A percentile compares a stretch with the other conserved stretches of the same genome.
phyloP scores from a whole-genome alignment of 2,888 invertebrate species.

The Zaprionus lineosus region DNA sequence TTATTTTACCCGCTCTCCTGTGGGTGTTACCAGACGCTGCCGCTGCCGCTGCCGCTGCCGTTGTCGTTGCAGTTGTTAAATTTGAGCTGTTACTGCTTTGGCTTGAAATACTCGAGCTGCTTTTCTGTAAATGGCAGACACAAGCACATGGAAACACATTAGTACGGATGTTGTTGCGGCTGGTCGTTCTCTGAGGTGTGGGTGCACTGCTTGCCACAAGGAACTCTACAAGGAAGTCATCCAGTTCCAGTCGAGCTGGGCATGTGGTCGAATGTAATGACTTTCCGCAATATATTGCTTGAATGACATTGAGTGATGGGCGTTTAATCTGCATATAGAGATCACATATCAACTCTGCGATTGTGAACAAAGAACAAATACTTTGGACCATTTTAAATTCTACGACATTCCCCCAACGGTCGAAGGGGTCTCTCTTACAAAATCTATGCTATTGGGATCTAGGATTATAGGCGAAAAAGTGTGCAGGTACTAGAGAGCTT shows the following conservation, averaged over 20 bases:
- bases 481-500: too few species aligned
- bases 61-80: conserved; percentile 63
- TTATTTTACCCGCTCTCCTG: conserved; percentile 80
- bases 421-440: too few species aligned
- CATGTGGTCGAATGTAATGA: conserved; percentile 4
- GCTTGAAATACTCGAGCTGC: conserved; percentile 81
- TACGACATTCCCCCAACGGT: too few species aligned
- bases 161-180: conserved; percentile 12
- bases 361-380: too few species aligned
- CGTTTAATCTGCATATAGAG: conserved; percentile 12
- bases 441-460: too few species aligned
- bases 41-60: conserved; percentile 44
- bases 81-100: conserved; percentile 79
- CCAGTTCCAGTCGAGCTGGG: conserved; percentile 2
- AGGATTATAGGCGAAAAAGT: too few species aligned
- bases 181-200: conserved; percentile 29
- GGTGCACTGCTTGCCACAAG: conserved; percentile 49
- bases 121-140: conserved; percentile 78
- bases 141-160: conserved; percentile 36
- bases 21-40: conserved; percentile 73
- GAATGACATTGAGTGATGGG: conserved; percentile 7
- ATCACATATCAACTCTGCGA: too few species aligned
- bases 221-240: conserved; percentile 50
- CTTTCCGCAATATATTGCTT: conserved; percentile 36
- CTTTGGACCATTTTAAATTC: too few species aligned